Percentiles rank a stretch among this genome's conserved stretches.
Evolutionary conservation across 2,113 vertebrate genomes (phyloP).

Genomic region (Raphicerus campestris): DNA sequence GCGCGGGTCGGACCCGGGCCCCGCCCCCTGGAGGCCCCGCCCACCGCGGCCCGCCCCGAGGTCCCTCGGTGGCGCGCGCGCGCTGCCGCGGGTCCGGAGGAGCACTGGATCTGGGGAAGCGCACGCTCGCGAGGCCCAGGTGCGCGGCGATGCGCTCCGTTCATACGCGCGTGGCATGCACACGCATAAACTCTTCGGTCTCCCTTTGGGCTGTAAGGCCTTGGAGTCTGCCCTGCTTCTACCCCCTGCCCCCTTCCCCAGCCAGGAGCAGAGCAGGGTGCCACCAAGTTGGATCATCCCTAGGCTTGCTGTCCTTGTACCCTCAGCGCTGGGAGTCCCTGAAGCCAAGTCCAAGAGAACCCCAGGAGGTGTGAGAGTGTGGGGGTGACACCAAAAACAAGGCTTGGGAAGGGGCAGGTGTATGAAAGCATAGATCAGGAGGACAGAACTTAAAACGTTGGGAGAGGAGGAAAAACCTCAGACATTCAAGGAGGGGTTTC

Average conservation of each 20-base stretch:
- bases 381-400: neutral
- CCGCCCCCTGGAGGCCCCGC: conserved; percentile 38
- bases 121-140: neutral
- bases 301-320: neutral
- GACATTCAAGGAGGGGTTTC: neutral
- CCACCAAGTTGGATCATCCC: neutral
- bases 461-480: neutral
- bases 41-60: neutral
- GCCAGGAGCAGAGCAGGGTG: neutral
- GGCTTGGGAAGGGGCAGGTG: neutral
- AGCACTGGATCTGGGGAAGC: neutral
- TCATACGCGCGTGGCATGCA: neutral
- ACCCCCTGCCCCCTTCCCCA: neutral
- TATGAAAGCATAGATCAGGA: no score
- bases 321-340: neutral
- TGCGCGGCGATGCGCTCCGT: neutral
- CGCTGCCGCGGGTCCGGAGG: neutral
- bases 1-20: neutral
- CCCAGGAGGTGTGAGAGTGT: neutral
- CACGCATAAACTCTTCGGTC: rapidly evolving
- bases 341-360: neutral
- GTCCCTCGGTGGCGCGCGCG: neutral
- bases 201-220: neutral
- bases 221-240: neutral
- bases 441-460: no score